A percentile compares a stretch with the other conserved stretches of the same genome.
Conservation (phyloP, 2,797 vertebrate genomes). For the Limosa lapponica region DNA sequence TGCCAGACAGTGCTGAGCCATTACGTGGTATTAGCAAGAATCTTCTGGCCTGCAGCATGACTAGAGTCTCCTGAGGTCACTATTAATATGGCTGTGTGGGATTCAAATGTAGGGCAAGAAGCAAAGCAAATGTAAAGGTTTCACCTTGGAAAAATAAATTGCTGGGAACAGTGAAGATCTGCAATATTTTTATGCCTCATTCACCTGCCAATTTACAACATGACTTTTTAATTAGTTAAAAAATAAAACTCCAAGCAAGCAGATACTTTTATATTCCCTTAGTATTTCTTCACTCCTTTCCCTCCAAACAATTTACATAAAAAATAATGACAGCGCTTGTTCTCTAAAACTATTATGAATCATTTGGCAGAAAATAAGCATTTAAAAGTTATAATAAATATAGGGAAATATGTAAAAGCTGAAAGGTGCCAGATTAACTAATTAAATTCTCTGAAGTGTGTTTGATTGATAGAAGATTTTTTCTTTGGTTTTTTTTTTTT, state of each 20-base stretch:
- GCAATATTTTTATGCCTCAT: neutral
- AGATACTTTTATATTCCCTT: neutral
- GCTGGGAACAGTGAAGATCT: neutral
- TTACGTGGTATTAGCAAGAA: neutral
- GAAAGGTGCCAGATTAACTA: neutral
- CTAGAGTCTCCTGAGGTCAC: neutral
- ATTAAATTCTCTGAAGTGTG: neutral
- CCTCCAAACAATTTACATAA: neutral
- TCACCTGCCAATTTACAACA: neutral
- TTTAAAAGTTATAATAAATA: slow-evolving; percentile 20
- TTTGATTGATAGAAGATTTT: neutral
- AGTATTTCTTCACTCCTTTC: neutral
- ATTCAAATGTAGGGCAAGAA: neutral
- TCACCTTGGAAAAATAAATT: neutral
- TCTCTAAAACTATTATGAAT: neutral
- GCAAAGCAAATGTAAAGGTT: neutral
- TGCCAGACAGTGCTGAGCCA: neutral
- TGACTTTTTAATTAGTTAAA: neutral
- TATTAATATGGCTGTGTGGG: neutral
- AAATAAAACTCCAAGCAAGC: neutral
- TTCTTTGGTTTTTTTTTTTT: neutral
- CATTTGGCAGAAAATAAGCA: slow-evolving; percentile 6
- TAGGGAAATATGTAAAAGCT: neutral
- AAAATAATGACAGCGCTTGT: neutral
- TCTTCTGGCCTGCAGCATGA: neutral